Conservation (phyloP, 2,888 invertebrate species). For the Elmis aenea region DNA sequence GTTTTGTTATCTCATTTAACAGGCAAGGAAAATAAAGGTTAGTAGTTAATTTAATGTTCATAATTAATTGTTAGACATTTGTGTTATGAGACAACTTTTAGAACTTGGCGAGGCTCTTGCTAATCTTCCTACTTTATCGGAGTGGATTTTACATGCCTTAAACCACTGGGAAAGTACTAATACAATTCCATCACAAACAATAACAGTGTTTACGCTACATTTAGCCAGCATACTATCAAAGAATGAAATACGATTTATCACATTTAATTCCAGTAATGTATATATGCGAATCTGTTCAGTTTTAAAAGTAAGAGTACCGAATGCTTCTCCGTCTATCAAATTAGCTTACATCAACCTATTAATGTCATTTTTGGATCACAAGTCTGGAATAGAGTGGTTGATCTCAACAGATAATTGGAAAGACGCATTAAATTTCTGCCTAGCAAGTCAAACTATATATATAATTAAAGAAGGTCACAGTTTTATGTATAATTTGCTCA, state of each 20-base stretch:
- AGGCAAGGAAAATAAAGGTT: conserved; percentile 51
- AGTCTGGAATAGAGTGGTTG: conserved; percentile 62
- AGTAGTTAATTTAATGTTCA: conserved; percentile 3
- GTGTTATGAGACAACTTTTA: conserved; percentile 22
- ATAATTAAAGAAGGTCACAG: conserved; percentile 62
- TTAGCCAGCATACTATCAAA: conserved; percentile 55
- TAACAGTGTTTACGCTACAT: conserved; percentile 60
- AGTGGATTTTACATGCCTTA: conserved; percentile 48
- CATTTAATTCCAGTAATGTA: conserved; percentile 48
- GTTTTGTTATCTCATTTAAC: conserved; percentile 58
- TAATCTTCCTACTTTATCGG: conserved; percentile 40
- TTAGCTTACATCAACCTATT: conserved; percentile 64
- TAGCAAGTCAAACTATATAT: conserved; percentile 66
- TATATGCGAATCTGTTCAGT: conserved; percentile 40
- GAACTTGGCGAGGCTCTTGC: conserved; percentile 39
- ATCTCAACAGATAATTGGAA: conserved; percentile 60
- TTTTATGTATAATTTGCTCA: conserved; percentile 57
- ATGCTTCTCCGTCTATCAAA: conserved; percentile 57
- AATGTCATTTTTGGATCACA: conserved; percentile 55
- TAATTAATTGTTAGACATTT: conserved; percentile 1
- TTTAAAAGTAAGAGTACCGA: conserved; percentile 37
- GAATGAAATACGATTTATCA: conserved; percentile 57
- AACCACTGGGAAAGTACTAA: conserved; percentile 40
- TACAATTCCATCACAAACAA: conserved; percentile 43
- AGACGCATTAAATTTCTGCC: conserved; percentile 58